Conservation (phyloP, 2,797 vertebrate species). For the Lithobates sylvaticus region DNA sequence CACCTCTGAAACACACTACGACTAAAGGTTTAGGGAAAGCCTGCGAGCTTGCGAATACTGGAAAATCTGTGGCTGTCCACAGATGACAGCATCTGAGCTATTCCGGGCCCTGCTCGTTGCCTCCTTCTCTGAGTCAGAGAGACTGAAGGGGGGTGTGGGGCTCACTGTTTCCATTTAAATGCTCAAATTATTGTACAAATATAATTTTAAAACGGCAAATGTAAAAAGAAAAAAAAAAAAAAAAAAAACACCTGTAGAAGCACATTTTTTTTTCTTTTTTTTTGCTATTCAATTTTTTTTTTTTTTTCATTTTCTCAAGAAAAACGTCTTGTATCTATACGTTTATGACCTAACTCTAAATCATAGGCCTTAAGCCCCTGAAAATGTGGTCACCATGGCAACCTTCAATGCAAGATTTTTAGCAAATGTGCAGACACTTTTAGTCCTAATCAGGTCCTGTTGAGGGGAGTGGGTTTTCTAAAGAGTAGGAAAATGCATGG, state of each 20-base stretch:
- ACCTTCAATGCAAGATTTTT: conserved; percentile 57
- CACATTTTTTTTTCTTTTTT: neutral
- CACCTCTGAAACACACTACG: conserved; percentile 54
- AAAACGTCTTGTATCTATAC: conserved; percentile 31
- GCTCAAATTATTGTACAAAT: conserved; percentile 46
- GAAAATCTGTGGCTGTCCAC: conserved; percentile 62
- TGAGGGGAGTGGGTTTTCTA: conserved; percentile 43
- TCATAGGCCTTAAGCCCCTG: conserved; percentile 47
- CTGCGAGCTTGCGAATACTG: conserved; percentile 56
- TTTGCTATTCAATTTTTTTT: neutral
- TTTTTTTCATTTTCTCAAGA: neutral
- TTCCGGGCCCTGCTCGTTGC: conserved; percentile 62
- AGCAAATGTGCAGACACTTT: conserved; percentile 50
- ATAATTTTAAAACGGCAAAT: conserved; percentile 11
- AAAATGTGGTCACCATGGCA: conserved; percentile 53
- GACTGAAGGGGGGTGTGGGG: conserved; percentile 53
- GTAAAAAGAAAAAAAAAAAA: conserved; percentile 21
- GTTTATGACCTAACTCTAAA: conserved; percentile 51
- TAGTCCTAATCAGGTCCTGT: conserved; percentile 54
- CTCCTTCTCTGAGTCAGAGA: conserved; percentile 63
- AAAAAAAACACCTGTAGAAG: conserved; percentile 3
- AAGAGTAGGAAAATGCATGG: conserved; percentile 23
- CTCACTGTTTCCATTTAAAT: conserved; percentile 59
- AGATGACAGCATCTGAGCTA: conserved; percentile 63
- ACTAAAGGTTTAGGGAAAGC: conserved; percentile 61